Evolutionary conservation across 2,113 vertebrate genomes (phyloP), one percentile per base, ranked within the genome.

Genomic region (Nipponia nippon): DNA sequence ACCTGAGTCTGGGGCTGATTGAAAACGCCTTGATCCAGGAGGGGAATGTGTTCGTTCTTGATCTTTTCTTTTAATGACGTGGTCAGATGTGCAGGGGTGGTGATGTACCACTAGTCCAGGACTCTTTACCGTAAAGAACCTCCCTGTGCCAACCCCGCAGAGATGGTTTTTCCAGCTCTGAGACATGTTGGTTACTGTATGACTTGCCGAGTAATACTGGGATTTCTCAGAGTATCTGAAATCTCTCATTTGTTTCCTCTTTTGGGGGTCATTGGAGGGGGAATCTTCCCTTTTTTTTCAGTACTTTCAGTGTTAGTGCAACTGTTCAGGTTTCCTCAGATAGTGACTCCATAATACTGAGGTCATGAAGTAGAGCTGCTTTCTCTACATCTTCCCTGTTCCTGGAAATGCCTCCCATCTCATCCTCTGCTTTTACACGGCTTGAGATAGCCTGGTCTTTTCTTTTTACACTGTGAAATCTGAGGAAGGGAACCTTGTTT

Each of bases 221-320:
- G 53, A 87, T 91, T 96, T 91, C 66, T 91, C 73, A 76, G 56
- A 46, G 36, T 47, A 34, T 82, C 65, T 89, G 81, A 95, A 93
- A 65, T 93, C 3, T 89, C 61, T 95, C 23, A 34, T 94, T 17
- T 87, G 13, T 95, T 97, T 96, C 81, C 46, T 87, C 91, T 93
- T 97, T 87, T 83, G 61, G 75, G 52, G 65, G 52, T 90, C 65
- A 58, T 8, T 94, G 46, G 58, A 83, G 42, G 66, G 29, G 30
- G 65, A 62, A n/a, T 80, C 29, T 70, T 94, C 27, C n/a, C 8
- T 22, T 27, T 32, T 21, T 20, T 36, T 22, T 66, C 16, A 19
- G 12, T 16, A 30, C 52, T 89, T 84, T 86, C 86, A 61, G 38
- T 89, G 72, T 89, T 73, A 87, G 19, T 85, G 18, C 55, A 91